Evolutionary conservation across 2,888 invertebrate genomes (phyloP), one percentile per base, ranked within the genome.

Genomic region (Eugnorisma glareosa): DNA sequence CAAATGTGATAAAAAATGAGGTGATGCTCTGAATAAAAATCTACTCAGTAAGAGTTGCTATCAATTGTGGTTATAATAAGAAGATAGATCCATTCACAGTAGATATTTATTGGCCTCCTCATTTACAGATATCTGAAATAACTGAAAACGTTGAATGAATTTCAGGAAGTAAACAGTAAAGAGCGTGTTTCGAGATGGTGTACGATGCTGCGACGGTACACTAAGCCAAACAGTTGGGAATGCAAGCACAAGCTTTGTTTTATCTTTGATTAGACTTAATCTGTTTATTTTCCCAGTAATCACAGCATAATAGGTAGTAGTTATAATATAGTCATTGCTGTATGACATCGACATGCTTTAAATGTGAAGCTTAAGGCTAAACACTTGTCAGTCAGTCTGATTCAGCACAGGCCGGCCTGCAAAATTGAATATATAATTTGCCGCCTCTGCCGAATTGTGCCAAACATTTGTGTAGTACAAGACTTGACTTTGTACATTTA

Each of bases 131-230:
- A 31, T 28, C 40, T 35, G 67, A 57, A 74, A 67, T 70, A 85
- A 59, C 43, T 75, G 24, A 72, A 77, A 74, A 54, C 64, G 72
- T 75, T 67, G 43, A 73, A 81, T 40, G 61, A 82, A 69, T 78
- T 78, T 76, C 70, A 72, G 83, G 85, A 87, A 89, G 87, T 87
- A 86, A 87, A 88, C 82, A 86, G 79, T 81, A 71, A 81, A 79
- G 85, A 82, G 75, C 73, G 45, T 83, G 67, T 80, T 73, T 48
- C 72, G 67, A 75, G 61, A 69, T 48, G 59, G 59, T 74, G 67
- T 70, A 82, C 59, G 48, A 48, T 61, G 35, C 37, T 67, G 67
- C 13, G 21, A 51, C 31, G 66, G 61, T 66, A 75, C 54, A 82
- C 48, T 75, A 48, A 18, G 75, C 31, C 40, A 66, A 64, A 57